A percentile compares a stretch with the other conserved stretches of the same genome.
Evolutionary conservation across 2,888 invertebrate genomes (phyloP).

Genomic region (Prostheceraeus crozeri): DNA sequence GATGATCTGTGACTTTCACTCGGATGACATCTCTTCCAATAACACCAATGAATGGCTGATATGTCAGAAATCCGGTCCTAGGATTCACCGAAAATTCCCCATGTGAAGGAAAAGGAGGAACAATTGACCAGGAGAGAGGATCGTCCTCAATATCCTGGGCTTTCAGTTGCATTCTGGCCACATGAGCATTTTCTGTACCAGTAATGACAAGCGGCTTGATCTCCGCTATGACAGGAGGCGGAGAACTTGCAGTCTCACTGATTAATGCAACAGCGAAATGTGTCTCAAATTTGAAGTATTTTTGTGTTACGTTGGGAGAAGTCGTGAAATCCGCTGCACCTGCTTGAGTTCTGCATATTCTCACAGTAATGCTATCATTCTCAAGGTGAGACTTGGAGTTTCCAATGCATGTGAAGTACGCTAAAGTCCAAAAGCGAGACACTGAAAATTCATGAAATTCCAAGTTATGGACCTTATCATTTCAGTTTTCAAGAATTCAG

Average conservation of each 20-base stretch:
- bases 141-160: not conserved
- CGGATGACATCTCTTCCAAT: not conserved
- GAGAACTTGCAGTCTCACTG: not conserved
- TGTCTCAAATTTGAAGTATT: not conserved
- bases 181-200: not conserved
- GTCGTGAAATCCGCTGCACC: no score
- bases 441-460: no score
- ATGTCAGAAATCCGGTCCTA: not conserved
- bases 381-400: no score
- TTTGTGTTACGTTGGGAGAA: not conserved
- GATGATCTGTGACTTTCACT: no score
- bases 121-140: not conserved
- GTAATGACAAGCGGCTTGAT: not conserved
- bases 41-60: not conserved
- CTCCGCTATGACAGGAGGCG: not conserved
- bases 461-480: no score
- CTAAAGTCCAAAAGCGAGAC: not conserved
- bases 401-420: slow-evolving; percentile 9
- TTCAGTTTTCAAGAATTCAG: no score
- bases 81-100: not conserved
- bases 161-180: not conserved
- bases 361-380: no score
- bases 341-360: no score
- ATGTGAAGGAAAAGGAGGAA: not conserved
- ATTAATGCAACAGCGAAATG: not conserved